phyloP scores from a whole-genome alignment of 2,113 vertebrate species.

The Octodon degus region DNA sequence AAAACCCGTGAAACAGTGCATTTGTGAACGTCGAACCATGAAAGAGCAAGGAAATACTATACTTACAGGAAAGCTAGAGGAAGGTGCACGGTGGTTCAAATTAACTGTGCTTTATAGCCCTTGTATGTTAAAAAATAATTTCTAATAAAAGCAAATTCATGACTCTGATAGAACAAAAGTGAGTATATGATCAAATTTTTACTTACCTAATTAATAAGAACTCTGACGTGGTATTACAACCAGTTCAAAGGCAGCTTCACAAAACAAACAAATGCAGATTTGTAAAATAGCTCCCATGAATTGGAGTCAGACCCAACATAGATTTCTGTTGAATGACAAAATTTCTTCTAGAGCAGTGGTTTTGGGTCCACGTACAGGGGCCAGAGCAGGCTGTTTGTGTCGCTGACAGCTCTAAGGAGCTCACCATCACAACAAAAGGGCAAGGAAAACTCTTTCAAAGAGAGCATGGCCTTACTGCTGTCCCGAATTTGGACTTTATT shows the following conservation, averaged over 20 bases:
- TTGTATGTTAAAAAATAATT: conserved; percentile 31
- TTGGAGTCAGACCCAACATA: background rate
- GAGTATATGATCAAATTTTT: background rate
- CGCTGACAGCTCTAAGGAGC: background rate
- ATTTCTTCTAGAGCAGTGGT: background rate
- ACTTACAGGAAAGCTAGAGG: background rate
- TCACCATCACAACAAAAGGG: background rate
- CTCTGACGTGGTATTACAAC: background rate
- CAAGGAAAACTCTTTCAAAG: background rate
- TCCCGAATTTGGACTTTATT: background rate
- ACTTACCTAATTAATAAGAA: conserved; percentile 23
- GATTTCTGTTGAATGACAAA: background rate
- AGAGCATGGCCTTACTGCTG: background rate
- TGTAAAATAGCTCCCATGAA: background rate
- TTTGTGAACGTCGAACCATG: no score
- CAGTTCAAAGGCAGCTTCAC: background rate
- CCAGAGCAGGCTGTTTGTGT: background rate
- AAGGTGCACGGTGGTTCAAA: background rate
- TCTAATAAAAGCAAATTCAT: conserved; percentile 15
- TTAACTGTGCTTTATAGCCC: background rate
- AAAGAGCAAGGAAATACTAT: no score
- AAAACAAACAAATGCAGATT: background rate
- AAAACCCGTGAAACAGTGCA: no score
- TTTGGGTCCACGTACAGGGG: background rate
- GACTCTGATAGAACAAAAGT: background rate